A percentile compares a stretch with the other conserved stretches of the same genome.
Evolutionary conservation across 2,113 vertebrate genomes (phyloP).

Genomic region (Nothocercus nigrocapillus): DNA sequence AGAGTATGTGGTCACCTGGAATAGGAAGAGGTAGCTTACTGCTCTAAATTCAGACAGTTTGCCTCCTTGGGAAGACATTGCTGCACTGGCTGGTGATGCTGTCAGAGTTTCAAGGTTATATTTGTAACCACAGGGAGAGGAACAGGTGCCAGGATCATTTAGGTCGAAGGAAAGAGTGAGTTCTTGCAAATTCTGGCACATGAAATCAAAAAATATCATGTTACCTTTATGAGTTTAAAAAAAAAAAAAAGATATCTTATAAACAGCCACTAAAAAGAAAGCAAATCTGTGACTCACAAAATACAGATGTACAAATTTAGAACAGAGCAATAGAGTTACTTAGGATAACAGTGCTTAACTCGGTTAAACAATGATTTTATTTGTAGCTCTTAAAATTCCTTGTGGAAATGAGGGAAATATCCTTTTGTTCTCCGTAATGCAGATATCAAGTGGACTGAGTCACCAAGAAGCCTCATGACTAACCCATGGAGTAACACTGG

Average conservation of each 20-base stretch:
- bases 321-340: neutral
- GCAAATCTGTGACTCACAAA: neutral
- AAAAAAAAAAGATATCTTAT: neutral
- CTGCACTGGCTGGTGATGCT: accelerated
- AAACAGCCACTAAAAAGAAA: neutral
- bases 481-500: neutral
- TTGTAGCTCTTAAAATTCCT: neutral
- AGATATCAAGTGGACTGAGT: neutral
- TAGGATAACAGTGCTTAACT: neutral
- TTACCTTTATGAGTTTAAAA: neutral
- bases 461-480: neutral
- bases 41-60: neutral
- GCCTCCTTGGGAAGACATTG: neutral
- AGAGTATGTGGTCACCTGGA: neutral
- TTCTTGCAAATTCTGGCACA: neutral
- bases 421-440: neutral
- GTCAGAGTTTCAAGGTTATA: neutral
- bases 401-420: neutral
- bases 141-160: neutral
- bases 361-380: neutral
- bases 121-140: neutral
- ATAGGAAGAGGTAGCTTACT: neutral
- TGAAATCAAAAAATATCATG: neutral
- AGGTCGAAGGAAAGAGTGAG: neutral
- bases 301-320: neutral